These are phyloP conservation scores for Formica aserva DNA, from an alignment of 2,888 invertebrate genomes.

Conservation along the genomic window DNA sequence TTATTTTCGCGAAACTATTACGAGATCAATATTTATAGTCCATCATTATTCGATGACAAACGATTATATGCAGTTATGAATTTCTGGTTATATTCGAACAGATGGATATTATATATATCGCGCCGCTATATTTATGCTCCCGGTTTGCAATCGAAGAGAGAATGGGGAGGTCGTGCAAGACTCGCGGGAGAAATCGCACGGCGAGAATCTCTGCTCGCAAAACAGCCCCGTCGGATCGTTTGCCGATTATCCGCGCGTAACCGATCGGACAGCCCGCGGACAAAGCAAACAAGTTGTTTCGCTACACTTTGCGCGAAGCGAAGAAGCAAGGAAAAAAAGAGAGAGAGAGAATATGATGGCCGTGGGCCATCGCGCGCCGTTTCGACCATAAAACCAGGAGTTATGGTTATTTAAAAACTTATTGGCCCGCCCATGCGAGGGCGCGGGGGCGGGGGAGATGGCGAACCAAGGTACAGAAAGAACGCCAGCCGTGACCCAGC, in stretches of 20 bases:
- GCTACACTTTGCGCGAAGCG: conserved; percentile 78
- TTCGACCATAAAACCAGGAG: conserved; percentile 83
- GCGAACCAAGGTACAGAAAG: conserved; percentile 72
- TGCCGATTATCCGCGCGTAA: conserved; percentile 58
- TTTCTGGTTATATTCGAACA: conserved; percentile 15
- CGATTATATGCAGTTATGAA: not conserved
- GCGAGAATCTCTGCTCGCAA: conserved; percentile 43
- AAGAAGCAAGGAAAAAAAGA: conserved; percentile 34
- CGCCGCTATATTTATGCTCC: conserved; percentile 45
- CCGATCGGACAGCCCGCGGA: conserved; percentile 65
- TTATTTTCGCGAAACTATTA: not conserved
- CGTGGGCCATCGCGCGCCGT: conserved; percentile 75
- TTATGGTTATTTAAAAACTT: conserved; percentile 85
- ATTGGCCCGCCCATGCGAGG: conserved; percentile 84
- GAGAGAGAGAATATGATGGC: conserved; percentile 52
- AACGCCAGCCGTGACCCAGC: conserved; percentile 83
- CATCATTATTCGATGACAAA: not conserved
- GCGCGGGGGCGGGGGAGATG: conserved; percentile 71
- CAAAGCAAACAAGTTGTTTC: conserved; percentile 78
- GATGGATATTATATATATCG: conserved; percentile 31
- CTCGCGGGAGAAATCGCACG: conserved; percentile 47
- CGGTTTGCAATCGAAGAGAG: not conserved
- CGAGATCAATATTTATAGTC: not conserved
- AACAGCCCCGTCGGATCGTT: conserved; percentile 50
- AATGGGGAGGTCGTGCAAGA: not conserved